Evolutionary conservation across 2,113 vertebrate genomes (phyloP), one percentile per base, ranked within the genome.

Genomic region (Centropristis striata): DNA sequence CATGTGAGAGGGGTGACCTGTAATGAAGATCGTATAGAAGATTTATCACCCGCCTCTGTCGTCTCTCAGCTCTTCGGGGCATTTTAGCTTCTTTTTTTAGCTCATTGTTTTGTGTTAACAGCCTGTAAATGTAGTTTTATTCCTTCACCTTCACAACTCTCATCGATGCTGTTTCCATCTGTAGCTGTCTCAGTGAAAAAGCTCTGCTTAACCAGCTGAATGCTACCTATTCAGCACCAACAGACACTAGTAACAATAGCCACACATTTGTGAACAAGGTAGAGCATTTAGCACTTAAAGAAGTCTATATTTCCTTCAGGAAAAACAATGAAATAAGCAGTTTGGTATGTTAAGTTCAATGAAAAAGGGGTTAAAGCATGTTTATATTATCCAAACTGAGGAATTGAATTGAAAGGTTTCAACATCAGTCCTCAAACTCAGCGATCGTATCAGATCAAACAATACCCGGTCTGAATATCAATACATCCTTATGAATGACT

Each of bases 31-130:
- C 32, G 11, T 20, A 23, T 15, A 49, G 42, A 69, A n/a, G 20
- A n/a, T 57, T 41, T 5, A n/a, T n/a, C n/a, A n/a, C n/a, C n/a
- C n/a, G n/a, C n/a, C n/a, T n/a, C n/a, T n/a, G n/a, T n/a, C n/a
- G n/a, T 53, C 20, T 21, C 25, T 46, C 10, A 27, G 37, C 39
- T 25, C 21, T 9, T 8, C n/a, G 51, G 42, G n/a, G 0, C 46
- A 60, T 60, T 73, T 75, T 21, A 59, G 18, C 16, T 39, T 57
- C 13, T 39, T 57, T 27, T 41, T 71, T 65, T 14, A 60, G 37
- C 27, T 80, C 44, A 10, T 57, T 25, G 65, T 57, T 70, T 39
- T 55, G 7, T 23, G 69, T 71, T 66, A 66, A 39, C 5, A 36
- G 12, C 20, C 39, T 46, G 44, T 20, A 46, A 46, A 60, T 21